A percentile compares a stretch with the other conserved stretches of the same genome.
These are phyloP conservation scores for Brachystomella parvula DNA, from an alignment of 1,140 invertebrate genomes.

Conservation along the genomic window DNA sequence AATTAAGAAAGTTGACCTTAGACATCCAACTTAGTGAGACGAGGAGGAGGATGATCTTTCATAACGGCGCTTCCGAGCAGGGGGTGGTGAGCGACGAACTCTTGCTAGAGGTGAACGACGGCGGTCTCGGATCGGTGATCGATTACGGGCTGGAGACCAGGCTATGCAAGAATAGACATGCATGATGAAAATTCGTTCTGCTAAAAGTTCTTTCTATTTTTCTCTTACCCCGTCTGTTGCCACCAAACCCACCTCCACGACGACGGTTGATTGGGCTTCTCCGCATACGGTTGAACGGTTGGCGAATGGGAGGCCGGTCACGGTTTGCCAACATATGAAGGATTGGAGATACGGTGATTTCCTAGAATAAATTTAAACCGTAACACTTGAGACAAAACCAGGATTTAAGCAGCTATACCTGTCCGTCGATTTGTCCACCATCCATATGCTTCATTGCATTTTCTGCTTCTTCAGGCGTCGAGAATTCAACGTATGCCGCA, in stretches of 20 bases:
- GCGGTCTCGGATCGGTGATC: constrained; percentile 44
- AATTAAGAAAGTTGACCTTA: background rate
- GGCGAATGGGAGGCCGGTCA: constrained; percentile 53
- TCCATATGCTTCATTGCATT: constrained; percentile 99
- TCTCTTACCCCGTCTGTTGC: constrained; percentile 27
- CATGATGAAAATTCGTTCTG: constrained; percentile 31
- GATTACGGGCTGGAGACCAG: constrained; percentile 50
- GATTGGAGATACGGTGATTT: constrained; percentile 86
- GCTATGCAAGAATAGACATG: constrained; percentile 39
- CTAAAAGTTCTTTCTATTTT: constrained; percentile 24
- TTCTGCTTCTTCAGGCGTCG: constrained; percentile 87
- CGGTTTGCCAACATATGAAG: constrained; percentile 65
- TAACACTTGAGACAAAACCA: background rate
- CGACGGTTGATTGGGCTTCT: constrained; percentile 42
- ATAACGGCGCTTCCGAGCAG: constrained; percentile 60
- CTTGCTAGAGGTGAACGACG: constrained; percentile 43
- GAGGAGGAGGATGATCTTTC: constrained; percentile 71
- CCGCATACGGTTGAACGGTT: constrained; percentile 48
- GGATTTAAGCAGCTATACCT: constrained; percentile 43
- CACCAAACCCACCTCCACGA: constrained; percentile 26
- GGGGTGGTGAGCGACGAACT: constrained; percentile 49
- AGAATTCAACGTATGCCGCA: constrained; percentile 84
- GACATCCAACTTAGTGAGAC: constrained; percentile 53
- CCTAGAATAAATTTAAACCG: constrained; percentile 41
- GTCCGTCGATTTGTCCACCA: constrained; percentile 73